These are phyloP conservation scores for Pachyrhynchus sulphureomaculatus DNA, from an alignment of 1,140 invertebrate genomes.

Conservation along the genomic window DNA sequence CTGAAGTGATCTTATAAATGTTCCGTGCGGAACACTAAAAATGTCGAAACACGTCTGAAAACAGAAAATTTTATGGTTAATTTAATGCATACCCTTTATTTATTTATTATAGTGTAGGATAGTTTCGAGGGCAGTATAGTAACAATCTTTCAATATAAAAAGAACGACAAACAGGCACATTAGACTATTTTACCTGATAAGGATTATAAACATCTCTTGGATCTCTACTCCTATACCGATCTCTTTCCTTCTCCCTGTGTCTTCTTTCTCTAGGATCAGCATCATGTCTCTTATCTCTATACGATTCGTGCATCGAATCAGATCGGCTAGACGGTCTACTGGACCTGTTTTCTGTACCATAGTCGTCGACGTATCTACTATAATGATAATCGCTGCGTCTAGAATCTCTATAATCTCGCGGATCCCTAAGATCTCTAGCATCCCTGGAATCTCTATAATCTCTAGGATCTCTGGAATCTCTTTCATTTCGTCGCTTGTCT, in stretches of 20 bases:
- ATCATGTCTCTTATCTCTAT: conserved; percentile 47
- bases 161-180: neutral
- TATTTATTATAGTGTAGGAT: no score
- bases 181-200: conserved; percentile 30
- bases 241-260: conserved; percentile 46
- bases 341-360: conserved; percentile 48
- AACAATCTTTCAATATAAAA: neutral
- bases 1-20: no score
- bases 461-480: conserved; percentile 41
- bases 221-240: conserved; percentile 29
- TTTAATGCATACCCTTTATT: no score
- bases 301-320: conserved; percentile 55
- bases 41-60: no score
- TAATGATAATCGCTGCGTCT: conserved; percentile 55
- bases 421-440: conserved; percentile 36
- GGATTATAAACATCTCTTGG: conserved; percentile 53
- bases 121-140: neutral
- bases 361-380: conserved; percentile 53
- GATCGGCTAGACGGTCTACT: conserved; percentile 56
- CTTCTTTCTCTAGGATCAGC: conserved; percentile 48
- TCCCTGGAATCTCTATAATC: conserved; percentile 44
- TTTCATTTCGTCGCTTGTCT: conserved; percentile 39
- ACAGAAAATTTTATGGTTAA: no score
- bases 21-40: no score
- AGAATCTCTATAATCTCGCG: neutral